A percentile compares a stretch with the other conserved stretches of the same genome.
These are phyloP conservation scores for Diabrotica undecimpunctata DNA, from an alignment of 1,140 invertebrate species.

Conservation along the genomic window DNA sequence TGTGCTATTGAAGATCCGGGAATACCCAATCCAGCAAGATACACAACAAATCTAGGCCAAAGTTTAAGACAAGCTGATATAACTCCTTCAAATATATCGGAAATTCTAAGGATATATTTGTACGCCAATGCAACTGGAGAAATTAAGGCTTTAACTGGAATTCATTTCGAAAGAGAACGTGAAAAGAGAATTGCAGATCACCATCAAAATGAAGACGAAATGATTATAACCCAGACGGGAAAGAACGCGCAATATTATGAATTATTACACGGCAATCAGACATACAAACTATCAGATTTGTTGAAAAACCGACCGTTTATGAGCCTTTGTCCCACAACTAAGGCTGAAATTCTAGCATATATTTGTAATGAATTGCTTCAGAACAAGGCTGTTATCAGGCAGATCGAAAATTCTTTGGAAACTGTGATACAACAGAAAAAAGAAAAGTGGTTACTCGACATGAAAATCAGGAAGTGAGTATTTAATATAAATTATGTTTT, in stretches of 20 bases:
- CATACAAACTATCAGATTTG: conserved; percentile 69
- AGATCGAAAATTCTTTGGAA: conserved; percentile 74
- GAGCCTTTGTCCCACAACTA: conserved; percentile 79
- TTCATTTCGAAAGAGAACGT: conserved; percentile 71
- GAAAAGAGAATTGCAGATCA: conserved; percentile 75
- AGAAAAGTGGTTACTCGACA: conserved; percentile 79
- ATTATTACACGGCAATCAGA: conserved; percentile 68
- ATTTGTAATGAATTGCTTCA: conserved; percentile 91
- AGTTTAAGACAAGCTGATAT: conserved; percentile 89
- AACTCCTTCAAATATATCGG: conserved; percentile 86
- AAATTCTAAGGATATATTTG: conserved; percentile 85
- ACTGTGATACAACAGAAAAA: conserved; percentile 71
- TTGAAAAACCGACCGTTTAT: conserved; percentile 75
- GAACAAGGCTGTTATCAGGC: conserved; percentile 81
- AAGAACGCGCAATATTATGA: conserved; percentile 77
- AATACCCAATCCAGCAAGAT: conserved; percentile 80
- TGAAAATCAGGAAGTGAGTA: conserved; percentile 81
- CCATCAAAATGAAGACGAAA: conserved; percentile 67
- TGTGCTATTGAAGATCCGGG: conserved; percentile 94
- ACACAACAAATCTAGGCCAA: conserved; percentile 84
- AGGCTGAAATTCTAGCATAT: conserved; percentile 83
- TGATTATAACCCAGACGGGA: conserved; percentile 56
- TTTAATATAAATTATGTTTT: background rate
- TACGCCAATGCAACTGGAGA: conserved; percentile 82
- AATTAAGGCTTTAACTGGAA: conserved; percentile 73